Conservation (phyloP, 2,797 vertebrate genomes). For the Notolepis coatsorum region DNA sequence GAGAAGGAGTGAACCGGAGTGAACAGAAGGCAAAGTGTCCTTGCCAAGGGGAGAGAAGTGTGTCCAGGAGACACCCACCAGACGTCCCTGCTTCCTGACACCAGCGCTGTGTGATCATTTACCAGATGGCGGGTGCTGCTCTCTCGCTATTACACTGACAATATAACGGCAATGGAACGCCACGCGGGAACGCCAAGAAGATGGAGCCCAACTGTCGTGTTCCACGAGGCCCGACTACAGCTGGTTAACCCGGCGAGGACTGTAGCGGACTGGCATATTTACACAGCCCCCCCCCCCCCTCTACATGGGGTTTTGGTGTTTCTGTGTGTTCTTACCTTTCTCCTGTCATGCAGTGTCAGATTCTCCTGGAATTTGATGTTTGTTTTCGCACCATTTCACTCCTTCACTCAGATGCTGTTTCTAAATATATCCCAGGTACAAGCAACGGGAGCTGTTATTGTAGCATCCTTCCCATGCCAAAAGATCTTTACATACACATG, state of each 20-base stretch:
- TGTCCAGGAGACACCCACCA: slow-evolving; percentile 57
- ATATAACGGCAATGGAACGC: slow-evolving; percentile 63
- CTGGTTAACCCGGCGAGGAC: slow-evolving; percentile 12
- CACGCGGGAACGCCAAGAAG: slow-evolving; percentile 52
- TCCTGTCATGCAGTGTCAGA: neutral
- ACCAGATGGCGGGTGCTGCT: slow-evolving; percentile 72
- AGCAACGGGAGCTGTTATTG: slow-evolving; percentile 25
- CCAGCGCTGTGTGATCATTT: slow-evolving; percentile 60
- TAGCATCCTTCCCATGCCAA: slow-evolving; percentile 14
- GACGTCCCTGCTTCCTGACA: slow-evolving; percentile 60
- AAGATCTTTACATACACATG: neutral
- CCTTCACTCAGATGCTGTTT: slow-evolving; percentile 6
- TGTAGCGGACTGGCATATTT: slow-evolving; percentile 20
- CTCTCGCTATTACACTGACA: slow-evolving; percentile 57
- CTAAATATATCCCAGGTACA: slow-evolving; percentile 26
- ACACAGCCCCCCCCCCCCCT: slow-evolving; percentile 1
- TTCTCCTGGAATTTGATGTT: neutral
- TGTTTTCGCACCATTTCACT: slow-evolving; percentile 13
- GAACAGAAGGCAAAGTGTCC: slow-evolving; percentile 59
- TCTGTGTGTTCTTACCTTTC: neutral
- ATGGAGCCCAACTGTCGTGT: slow-evolving; percentile 60
- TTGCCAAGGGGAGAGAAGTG: slow-evolving; percentile 55
- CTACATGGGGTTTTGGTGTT: neutral
- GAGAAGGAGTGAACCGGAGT: slow-evolving; percentile 38
- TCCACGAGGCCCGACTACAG: slow-evolving; percentile 39